A percentile compares a stretch with the other conserved stretches of the same genome.
Evolutionary conservation across 2,888 invertebrate species (phyloP).

Genomic region (Baronia brevicornis): DNA sequence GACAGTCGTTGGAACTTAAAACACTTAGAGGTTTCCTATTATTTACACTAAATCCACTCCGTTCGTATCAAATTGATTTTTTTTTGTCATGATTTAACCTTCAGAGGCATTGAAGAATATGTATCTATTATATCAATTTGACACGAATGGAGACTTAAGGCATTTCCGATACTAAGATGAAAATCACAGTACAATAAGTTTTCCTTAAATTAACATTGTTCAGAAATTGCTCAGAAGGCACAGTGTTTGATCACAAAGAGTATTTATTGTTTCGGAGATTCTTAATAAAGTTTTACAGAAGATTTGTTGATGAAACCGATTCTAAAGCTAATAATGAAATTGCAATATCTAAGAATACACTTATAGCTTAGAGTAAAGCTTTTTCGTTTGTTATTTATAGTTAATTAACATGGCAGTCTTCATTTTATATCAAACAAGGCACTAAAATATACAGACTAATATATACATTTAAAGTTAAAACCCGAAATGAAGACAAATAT

Average conservation of each 20-base stretch:
- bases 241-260: no score
- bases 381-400: slow-evolving; percentile 54
- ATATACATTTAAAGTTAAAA: slow-evolving; percentile 66
- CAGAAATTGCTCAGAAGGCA: slow-evolving; percentile 25
- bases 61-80: slow-evolving; percentile 16
- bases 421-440: slow-evolving; percentile 60
- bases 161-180: slow-evolving; percentile 35
- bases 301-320: no score
- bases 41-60: slow-evolving; percentile 27
- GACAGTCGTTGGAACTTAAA: slow-evolving; percentile 39
- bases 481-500: slow-evolving; percentile 62
- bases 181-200: slow-evolving; percentile 44
- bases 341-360: slow-evolving; percentile 45
- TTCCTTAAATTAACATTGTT: slow-evolving; percentile 23
- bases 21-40: slow-evolving; percentile 31
- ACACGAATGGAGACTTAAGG: slow-evolving; percentile 20
- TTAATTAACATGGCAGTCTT: slow-evolving; percentile 73
- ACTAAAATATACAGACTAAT: slow-evolving; percentile 54
- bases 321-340: slow-evolving; percentile 28
- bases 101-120: slow-evolving; percentile 9
- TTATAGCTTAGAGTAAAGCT: slow-evolving; percentile 73
- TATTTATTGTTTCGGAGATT: no score
- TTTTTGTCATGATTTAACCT: no score
- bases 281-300: no score
- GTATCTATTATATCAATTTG: slow-evolving; percentile 15